Base-by-base conservation (phyloP, 2,888 invertebrate species). In the Lithophane ornitopus region DNA sequence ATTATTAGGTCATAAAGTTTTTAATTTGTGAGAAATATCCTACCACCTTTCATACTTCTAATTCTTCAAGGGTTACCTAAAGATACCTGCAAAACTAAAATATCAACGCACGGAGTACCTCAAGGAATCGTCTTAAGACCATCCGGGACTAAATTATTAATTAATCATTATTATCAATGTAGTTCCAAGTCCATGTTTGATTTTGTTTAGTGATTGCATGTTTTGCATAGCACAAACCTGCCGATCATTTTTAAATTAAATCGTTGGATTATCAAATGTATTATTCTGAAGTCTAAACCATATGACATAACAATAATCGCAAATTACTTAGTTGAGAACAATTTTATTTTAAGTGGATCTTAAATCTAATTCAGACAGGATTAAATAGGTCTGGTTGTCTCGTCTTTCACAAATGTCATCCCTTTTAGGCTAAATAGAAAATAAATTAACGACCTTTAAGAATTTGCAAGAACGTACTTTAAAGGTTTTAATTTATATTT, bases 301-400 rank as follows among this genome's bases (percentile, higher is more conserved):
- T 41, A 16, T 46, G 26, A 41, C 14, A n/a, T n/a, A 44, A 68
- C 46, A 56, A 68, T 28, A 61, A 34, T 61, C 12, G 28, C 63
- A 79, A 78, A 70, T 62, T 19, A 59, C n/a, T 66, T 34, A 22
- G 22, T 52, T 74, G 28, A 71, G 61, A 74, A 71, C 62, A 69
- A 34, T 54, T 73, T 67, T 19, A 34, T 54, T 73, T 67, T 19
- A 70, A 78, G 28, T 80, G 41, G 54, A 68, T 70, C 46, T 34
- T 54, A 76, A 76, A 80, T 70, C 56, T 61, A 58, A 73, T 59
- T 70, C 28, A 68, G 70, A 63, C 56, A 56, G 63, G 44, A 52
- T 71, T 80, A 70, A 70, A 76, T 58, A 68, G n/a, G 76, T 63
- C 67, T 68, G 49, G 54, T n/a, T 67, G 72, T 76, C 59, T 70